phyloP scores from a whole-genome alignment of 2,888 invertebrate species.

The Lamproptera curius region DNA sequence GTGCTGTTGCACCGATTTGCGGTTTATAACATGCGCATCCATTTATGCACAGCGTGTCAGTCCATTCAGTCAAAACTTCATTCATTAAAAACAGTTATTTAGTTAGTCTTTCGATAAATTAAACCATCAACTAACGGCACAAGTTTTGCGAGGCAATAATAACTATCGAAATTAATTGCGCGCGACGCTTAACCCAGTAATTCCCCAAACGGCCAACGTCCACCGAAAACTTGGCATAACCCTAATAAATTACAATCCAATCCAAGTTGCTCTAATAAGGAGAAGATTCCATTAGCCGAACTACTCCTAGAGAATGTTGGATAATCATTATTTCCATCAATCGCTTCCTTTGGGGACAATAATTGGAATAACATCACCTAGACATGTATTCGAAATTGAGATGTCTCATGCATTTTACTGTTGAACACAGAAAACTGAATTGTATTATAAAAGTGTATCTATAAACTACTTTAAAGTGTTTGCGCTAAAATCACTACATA shows the following conservation, averaged over 20 bases:
- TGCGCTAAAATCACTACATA: too few species aligned
- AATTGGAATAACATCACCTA: conserved; percentile 21
- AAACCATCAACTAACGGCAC: conserved; percentile 13
- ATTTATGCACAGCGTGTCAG: too few species aligned
- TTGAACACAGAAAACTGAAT: too few species aligned
- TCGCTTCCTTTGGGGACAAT: conserved; percentile 37
- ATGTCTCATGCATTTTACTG: too few species aligned
- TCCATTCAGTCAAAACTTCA: too few species aligned
- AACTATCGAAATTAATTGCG: conserved; percentile 50
- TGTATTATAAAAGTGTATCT: too few species aligned
- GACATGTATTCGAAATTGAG: too few species aligned
- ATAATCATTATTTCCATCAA: conserved; percentile 56
- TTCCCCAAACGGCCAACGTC: conserved; percentile 36
- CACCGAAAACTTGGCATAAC: conserved; percentile 55
- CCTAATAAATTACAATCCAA: conserved; percentile 64
- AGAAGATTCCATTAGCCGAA: conserved; percentile 40
- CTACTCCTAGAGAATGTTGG: conserved; percentile 36
- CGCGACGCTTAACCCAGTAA: conserved; percentile 42
- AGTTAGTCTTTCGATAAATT: too few species aligned
- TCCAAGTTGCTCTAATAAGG: conserved; percentile 61
- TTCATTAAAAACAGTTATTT: too few species aligned
- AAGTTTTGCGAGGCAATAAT: conserved; percentile 26
- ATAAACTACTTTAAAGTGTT: too few species aligned
- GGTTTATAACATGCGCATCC: too few species aligned
- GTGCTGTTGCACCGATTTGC: too few species aligned